phyloP scores from a whole-genome alignment of 1,140 invertebrate species.

The Acromyrmex echinatior region DNA sequence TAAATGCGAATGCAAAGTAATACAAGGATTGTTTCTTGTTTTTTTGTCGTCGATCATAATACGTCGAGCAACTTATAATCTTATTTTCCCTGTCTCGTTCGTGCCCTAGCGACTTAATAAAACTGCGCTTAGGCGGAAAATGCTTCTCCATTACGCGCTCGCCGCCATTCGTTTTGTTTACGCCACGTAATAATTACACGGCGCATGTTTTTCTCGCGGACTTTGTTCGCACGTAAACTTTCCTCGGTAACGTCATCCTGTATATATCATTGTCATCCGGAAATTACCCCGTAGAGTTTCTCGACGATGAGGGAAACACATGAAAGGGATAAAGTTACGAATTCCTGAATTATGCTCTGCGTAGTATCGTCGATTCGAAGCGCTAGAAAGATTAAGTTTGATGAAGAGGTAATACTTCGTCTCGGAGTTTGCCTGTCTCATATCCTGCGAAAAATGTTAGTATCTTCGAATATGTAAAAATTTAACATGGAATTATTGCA shows the following conservation, averaged over 20 bases:
- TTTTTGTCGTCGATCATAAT: slow-evolving; percentile 61
- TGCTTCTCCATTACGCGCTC: slow-evolving; percentile 61
- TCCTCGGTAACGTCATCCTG: slow-evolving; percentile 66
- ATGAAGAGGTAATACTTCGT: slow-evolving; percentile 55
- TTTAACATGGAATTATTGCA: neutral
- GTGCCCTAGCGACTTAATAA: slow-evolving; percentile 60
- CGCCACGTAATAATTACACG: slow-evolving; percentile 72
- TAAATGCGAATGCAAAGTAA: slow-evolving; percentile 24
- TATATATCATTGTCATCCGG: slow-evolving; percentile 74
- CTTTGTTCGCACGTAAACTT: slow-evolving; percentile 65
- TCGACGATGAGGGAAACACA: slow-evolving; percentile 63
- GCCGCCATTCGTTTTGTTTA: slow-evolving; percentile 59
- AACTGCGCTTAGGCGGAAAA: slow-evolving; percentile 62
- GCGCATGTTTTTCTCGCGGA: slow-evolving; percentile 62
- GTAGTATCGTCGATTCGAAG: slow-evolving; percentile 62
- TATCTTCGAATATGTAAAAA: slow-evolving; percentile 19
- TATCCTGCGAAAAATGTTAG: slow-evolving; percentile 32
- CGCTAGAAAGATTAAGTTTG: slow-evolving; percentile 64
- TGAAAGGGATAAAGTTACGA: slow-evolving; percentile 75
- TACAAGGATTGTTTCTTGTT: neutral
- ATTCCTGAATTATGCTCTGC: slow-evolving; percentile 73
- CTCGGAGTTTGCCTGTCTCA: slow-evolving; percentile 27
- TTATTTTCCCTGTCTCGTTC: slow-evolving; percentile 60
- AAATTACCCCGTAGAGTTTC: slow-evolving; percentile 73
- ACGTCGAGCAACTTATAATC: slow-evolving; percentile 64